Percentiles rank a stretch among this genome's conserved stretches.
These are phyloP conservation scores for Schlechtendalia chinensis DNA, from an alignment of 1,140 invertebrate genomes.

Conservation along the genomic window DNA sequence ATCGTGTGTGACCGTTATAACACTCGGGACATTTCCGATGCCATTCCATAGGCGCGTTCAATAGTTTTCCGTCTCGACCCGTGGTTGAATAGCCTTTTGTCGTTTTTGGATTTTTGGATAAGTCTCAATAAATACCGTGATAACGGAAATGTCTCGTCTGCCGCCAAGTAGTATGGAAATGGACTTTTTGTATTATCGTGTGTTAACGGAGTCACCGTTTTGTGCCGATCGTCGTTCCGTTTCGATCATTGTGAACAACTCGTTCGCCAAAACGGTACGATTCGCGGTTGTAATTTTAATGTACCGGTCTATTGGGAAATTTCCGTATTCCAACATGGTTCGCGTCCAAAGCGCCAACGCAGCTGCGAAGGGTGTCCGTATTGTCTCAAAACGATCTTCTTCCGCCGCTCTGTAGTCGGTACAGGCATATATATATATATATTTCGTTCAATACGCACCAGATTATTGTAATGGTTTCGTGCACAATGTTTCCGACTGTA, in stretches of 20 bases:
- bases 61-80: conserved; percentile 56
- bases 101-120: conserved; percentile 53
- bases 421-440: background rate
- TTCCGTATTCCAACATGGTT: background rate
- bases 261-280: background rate
- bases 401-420: background rate
- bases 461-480: conserved; percentile 24
- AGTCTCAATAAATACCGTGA: conserved; percentile 53
- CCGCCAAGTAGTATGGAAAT: background rate
- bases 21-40: no score
- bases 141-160: conserved; percentile 54
- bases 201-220: conserved; percentile 53
- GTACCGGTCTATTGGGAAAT: background rate
- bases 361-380: background rate
- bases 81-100: conserved; percentile 55
- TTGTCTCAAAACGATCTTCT: conserved; percentile 8
- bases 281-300: background rate
- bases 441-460: background rate
- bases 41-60: conserved; percentile 55
- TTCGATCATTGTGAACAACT: conserved; percentile 52
- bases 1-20: no score
- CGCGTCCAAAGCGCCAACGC: conserved; percentile 12
- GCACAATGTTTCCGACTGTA: background rate
- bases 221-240: conserved; percentile 53
- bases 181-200: conserved; percentile 51